These are phyloP conservation scores for Istiophorus platypterus DNA, from an alignment of 2,113 vertebrate genomes.

Conservation along the genomic window DNA sequence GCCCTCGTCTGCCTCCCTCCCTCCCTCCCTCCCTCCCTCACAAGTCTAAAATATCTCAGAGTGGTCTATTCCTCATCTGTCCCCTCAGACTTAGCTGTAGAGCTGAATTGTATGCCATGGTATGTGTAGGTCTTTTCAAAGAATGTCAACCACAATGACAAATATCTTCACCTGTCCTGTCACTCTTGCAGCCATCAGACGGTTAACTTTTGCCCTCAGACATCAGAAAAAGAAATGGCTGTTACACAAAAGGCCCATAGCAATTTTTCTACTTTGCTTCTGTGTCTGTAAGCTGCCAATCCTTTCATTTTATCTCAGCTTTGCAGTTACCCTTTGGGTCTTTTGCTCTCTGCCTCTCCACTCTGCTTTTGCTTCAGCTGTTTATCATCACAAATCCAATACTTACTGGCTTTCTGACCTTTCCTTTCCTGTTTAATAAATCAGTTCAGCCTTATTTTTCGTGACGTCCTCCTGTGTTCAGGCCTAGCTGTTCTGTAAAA, in stretches of 20 bases:
- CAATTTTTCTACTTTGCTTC: constrained; percentile 15
- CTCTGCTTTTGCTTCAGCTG: constrained; percentile 17
- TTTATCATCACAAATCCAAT: constrained; percentile 44
- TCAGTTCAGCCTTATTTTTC: constrained; percentile 14
- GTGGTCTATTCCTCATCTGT: constrained; percentile 62
- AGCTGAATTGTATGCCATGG: constrained; percentile 51
- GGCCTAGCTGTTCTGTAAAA: background rate
- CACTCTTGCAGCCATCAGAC: constrained; percentile 27
- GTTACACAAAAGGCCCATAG: constrained; percentile 23
- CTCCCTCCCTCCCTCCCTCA: constrained; percentile 5
- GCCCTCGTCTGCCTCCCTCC: constrained; percentile 36
- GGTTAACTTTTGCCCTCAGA: constrained; percentile 19
- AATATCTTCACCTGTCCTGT: constrained; percentile 76
- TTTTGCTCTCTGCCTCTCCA: constrained; percentile 23
- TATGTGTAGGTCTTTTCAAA: constrained; percentile 65
- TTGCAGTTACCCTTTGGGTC: constrained; percentile 46
- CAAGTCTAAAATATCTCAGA: constrained; percentile 68
- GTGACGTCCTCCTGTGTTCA: background rate
- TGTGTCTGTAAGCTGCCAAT: constrained; percentile 38
- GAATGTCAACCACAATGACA: constrained; percentile 61
- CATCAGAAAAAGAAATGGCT: background rate
- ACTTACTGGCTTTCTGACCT: constrained; percentile 28
- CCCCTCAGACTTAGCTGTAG: constrained; percentile 50
- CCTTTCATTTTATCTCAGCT: constrained; percentile 56
- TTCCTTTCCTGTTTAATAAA: constrained; percentile 21